Conservation (phyloP, 2,888 invertebrate species). For the Ischnus inquisitorius region DNA sequence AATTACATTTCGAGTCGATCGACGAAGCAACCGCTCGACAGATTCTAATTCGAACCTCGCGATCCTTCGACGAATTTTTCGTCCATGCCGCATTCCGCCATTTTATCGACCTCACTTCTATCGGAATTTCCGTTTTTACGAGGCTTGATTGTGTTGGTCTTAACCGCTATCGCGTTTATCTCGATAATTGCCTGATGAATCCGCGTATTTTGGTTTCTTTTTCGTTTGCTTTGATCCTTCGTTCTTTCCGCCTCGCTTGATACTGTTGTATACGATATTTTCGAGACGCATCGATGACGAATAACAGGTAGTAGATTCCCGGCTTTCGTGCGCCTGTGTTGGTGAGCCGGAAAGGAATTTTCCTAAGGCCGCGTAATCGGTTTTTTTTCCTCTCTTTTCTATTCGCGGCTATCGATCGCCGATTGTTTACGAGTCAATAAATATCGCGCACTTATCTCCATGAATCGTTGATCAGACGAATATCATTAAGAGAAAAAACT, state of each 20-base stretch:
- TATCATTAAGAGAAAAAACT: slow-evolving; percentile 21
- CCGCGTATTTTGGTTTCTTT: background rate
- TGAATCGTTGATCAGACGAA: background rate
- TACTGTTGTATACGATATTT: background rate
- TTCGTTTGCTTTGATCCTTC: background rate
- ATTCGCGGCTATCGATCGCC: background rate
- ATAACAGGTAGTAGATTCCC: background rate
- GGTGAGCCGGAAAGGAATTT: slow-evolving; percentile 39
- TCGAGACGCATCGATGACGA: background rate
- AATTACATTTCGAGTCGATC: slow-evolving; percentile 13
- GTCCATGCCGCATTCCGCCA: slow-evolving; percentile 47
- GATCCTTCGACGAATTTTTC: background rate
- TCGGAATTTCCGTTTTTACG: slow-evolving; percentile 29
- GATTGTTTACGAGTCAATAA: slow-evolving; percentile 4
- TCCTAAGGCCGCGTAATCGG: slow-evolving; percentile 44
- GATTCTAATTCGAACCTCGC: background rate
- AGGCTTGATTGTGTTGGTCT: background rate
- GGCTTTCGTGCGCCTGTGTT: background rate
- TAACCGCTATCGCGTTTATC: slow-evolving; percentile 24
- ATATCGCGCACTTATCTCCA: background rate
- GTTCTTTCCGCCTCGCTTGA: background rate
- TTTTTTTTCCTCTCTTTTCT: background rate
- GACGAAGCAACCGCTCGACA: background rate
- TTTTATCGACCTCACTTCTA: slow-evolving; percentile 55
- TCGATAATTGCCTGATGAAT: background rate